Base-by-base conservation (phyloP, 64 coral and sea anemone genomes). In the Actinia equina region DNA sequence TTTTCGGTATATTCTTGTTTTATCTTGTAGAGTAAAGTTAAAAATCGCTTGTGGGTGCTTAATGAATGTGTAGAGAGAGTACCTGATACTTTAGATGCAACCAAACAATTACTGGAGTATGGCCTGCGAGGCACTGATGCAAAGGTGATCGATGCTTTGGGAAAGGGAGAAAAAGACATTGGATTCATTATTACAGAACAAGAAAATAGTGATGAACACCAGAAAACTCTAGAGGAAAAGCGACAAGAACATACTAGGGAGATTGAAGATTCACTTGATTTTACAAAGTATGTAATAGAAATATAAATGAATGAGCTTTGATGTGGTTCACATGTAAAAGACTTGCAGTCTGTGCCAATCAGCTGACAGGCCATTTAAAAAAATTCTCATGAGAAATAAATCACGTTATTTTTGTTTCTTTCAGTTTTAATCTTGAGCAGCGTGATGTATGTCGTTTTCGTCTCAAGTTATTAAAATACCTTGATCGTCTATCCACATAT, bases 31-130 rank as follows among this genome's bases (percentile, higher is more conserved):
- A 95, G 97, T 74, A 99, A 99, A 88, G 91, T 99, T n/a, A 93
- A 92, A 60, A 99, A 99, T 92, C 93, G 97, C 44, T 69, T 99
- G 12, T 99, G 97, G 97, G 97, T 95, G 17, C 86, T 99, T 27
- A 95, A 99, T 67, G 97, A 99, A 37, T 99, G 93, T 86, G 90
- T 95, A 41, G 97, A 95, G 71, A 88, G 97, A 83, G 97, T 99
- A 30, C 93, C 97, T 51, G 93, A 95, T 27, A 82, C 92, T 30
- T 95, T 93, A 71, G 97, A 99, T 18, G 93, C 97, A 23, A 82
- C 93, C 22, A 95, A 95, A 44, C 92, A 93, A 37, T 45, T 99
- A 19, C 83, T 99, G 37, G 82, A 90, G 19, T 99, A 99, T 86
- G 97, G 97, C 10, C 86, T 99, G 11, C 97, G 89, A 71, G 97